phyloP scores from a whole-genome alignment of 2,888 invertebrate species.

The Reticulitermes lucifugus region DNA sequence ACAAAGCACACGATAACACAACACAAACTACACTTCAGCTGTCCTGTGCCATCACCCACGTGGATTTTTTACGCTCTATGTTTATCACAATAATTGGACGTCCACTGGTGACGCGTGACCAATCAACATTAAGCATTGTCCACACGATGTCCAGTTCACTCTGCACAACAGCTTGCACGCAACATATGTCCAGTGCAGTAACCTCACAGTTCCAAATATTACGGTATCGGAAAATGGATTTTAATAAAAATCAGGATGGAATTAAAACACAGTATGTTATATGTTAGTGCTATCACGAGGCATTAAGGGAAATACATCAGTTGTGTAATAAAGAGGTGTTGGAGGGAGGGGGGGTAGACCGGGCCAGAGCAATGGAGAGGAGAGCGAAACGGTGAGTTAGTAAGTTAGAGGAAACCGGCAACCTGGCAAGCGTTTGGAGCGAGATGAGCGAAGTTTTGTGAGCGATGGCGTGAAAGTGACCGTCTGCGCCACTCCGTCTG shows the following conservation, averaged over 20 bases:
- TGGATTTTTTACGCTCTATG: neutral
- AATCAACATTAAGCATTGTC: slow-evolving; percentile 17
- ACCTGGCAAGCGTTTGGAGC: neutral
- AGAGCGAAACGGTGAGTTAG: neutral
- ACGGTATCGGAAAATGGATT: neutral
- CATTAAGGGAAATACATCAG: slow-evolving; percentile 35
- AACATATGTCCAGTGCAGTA: neutral
- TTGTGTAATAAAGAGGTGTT: neutral
- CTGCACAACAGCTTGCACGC: neutral
- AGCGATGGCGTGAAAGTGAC: neutral
- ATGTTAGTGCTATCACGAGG: neutral
- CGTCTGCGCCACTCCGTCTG: neutral
- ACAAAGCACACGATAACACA: neutral
- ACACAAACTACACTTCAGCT: neutral
- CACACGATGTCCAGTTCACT: neutral
- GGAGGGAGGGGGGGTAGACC: neutral
- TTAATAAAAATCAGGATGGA: neutral
- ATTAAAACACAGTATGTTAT: neutral
- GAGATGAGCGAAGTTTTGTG: no score
- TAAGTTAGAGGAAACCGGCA: neutral
- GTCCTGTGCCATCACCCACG: neutral
- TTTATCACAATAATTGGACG: slow-evolving; percentile 18
- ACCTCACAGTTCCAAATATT: neutral
- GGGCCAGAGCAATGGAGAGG: neutral
- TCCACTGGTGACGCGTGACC: neutral